Base-by-base conservation (phyloP, 1,140 invertebrate genomes). In the Oryctes rhinoceros region DNA sequence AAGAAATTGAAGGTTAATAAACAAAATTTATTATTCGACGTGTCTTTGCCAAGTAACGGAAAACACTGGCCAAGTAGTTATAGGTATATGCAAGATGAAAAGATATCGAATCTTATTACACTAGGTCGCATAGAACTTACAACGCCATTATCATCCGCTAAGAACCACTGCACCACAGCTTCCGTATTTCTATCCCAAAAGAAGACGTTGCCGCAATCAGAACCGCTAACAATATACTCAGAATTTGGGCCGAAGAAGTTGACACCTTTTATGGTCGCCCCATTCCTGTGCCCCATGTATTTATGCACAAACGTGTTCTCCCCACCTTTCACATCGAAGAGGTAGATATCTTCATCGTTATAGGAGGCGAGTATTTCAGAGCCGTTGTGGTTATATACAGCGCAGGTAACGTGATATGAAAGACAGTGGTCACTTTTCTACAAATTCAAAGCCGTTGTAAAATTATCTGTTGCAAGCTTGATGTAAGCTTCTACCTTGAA, bases 121-220 rank as follows among this genome's bases (percentile, higher is more conserved):
- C n/a, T 71, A 20, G 1, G n/a, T 71, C 30, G 4, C 62, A 82
- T 53, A 30, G 24, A 30, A 30, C 24, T 91, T 89, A 98, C 97
- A 86, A 97, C 94, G 81, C 97, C 96, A 83, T 92, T 92, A 81
- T 93, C 91, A 89, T 98, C 97, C 11, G 93, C 97, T 82, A 92
- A 88, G 89, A 97, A 92, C 89, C 92, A 97, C 86, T 96, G 96
- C 20, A 98, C 94, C 81, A 99, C 95, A 9, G 94, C 90, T 88
- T 97, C 95, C 0, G 93, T 94, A 81, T 96, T 91, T 87, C 95
- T 96, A 82, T 99, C 96, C 97, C 97, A 99, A 53, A 98, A 92
- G 86, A 94, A 99, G 18, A 99, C 93, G 88, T 98, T 92, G n/a
- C 96, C 94, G 89, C 97, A 98, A 87, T 99, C 97, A 30, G 96